These are phyloP conservation scores for Pseudocheirus occidentalis DNA, from an alignment of 2,797 vertebrate species.

Conservation along the genomic window DNA sequence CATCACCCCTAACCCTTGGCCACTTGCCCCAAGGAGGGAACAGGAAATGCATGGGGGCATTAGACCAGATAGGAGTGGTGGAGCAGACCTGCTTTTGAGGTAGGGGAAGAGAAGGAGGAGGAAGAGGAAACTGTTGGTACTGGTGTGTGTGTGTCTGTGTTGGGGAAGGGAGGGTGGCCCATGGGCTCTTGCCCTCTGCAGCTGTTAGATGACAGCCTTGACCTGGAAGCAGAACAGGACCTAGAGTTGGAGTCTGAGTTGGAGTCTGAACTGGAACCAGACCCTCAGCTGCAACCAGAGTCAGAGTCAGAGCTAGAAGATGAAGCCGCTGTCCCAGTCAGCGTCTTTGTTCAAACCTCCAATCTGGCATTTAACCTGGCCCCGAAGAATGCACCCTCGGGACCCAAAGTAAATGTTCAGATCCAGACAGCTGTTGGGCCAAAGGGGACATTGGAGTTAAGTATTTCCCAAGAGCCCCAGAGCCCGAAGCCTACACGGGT, in stretches of 20 bases:
- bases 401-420: background rate
- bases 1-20: background rate
- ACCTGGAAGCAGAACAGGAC: slow-evolving; percentile 41
- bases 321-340: background rate
- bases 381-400: background rate
- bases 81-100: background rate
- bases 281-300: background rate
- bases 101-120: background rate
- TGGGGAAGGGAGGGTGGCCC: background rate
- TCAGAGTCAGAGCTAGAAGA: background rate
- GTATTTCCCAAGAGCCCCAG: background rate
- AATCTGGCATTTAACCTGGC: background rate
- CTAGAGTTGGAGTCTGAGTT: background rate
- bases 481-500: rapidly evolving
- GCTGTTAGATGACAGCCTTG: slow-evolving; percentile 41
- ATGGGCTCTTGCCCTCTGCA: background rate
- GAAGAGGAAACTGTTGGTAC: background rate
- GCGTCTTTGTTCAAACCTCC: background rate
- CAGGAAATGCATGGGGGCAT: background rate
- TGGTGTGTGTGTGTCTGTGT: background rate
- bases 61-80: background rate
- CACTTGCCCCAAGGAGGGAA: background rate
- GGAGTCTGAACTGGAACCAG: background rate
- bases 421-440: background rate
- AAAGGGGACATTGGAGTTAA: background rate